Evolutionary conservation across 2,797 vertebrate genomes (phyloP).

Genomic region (Lepilemur ruficaudatus): DNA sequence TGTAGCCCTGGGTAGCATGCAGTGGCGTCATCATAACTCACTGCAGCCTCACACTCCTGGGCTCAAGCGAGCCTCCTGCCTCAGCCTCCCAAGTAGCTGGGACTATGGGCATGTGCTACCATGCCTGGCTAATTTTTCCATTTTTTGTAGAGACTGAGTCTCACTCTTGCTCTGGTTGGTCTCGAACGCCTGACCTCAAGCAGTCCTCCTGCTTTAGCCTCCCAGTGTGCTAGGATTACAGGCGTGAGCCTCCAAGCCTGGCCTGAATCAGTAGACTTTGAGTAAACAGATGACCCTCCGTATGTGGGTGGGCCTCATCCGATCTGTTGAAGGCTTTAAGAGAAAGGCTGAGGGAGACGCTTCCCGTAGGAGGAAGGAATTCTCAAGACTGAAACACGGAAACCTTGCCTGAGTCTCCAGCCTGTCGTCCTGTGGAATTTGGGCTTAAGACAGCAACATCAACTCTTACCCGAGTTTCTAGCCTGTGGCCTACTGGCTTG

Average conservation of each 20-base stretch:
- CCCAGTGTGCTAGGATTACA: background rate
- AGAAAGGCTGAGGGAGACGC: too few relatives aligned
- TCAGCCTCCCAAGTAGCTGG: background rate
- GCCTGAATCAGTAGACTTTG: too few relatives aligned
- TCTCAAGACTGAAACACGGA: background rate
- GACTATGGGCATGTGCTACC: background rate
- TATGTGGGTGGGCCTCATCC: background rate
- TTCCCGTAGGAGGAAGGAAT: background rate
- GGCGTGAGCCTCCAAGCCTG: accelerated
- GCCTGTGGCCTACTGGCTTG: background rate
- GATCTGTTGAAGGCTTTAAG: background rate
- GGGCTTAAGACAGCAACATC: background rate
- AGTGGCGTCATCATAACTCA: background rate
- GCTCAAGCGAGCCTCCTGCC: background rate
- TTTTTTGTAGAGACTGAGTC: background rate
- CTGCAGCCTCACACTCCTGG: background rate
- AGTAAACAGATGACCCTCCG: background rate
- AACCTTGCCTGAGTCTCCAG: background rate
- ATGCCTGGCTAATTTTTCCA: background rate
- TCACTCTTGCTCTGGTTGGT: background rate
- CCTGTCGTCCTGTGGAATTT: background rate
- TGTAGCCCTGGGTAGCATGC: background rate
- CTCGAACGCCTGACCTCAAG: background rate
- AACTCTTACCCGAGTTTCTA: background rate
- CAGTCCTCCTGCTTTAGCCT: background rate